A percentile compares a stretch with the other conserved stretches of the same genome.
Conservation (phyloP, 2,113 vertebrate genomes). For the Ranitomeya imitator region DNA sequence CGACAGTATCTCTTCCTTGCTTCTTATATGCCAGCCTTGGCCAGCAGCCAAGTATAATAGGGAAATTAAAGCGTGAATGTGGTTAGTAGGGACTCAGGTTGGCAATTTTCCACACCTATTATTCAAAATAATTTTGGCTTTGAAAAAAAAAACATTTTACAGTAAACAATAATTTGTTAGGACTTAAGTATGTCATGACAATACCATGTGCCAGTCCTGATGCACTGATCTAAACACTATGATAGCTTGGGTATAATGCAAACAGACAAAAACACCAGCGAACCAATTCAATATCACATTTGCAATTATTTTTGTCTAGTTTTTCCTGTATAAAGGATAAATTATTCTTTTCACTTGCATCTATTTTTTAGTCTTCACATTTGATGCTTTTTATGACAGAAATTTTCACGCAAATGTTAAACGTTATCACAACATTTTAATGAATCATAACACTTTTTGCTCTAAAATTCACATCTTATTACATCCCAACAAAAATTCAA, state of each 20-base stretch:
- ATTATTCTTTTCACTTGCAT: no score
- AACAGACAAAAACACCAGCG: no score
- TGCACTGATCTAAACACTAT: background rate
- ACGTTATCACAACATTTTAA: no score
- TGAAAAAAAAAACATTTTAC: slow-evolving; percentile 13
- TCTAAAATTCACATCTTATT: no score
- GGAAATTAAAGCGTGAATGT: slow-evolving; percentile 39
- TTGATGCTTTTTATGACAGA: no score
- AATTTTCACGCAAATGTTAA: no score
- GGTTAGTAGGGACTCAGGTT: background rate
- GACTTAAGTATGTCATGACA: slow-evolving; percentile 16
- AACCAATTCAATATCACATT: no score
- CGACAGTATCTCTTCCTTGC: slow-evolving; percentile 21
- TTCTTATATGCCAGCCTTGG: slow-evolving; percentile 28
- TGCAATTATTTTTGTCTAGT: no score
- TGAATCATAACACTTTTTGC: no score
- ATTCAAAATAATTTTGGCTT: slow-evolving; percentile 38
- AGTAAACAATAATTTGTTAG: slow-evolving; percentile 52
- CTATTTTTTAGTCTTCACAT: no score
- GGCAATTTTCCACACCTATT: slow-evolving; percentile 41
- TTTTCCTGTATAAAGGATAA: no score
- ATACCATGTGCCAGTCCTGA: background rate
- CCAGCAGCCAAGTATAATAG: slow-evolving; percentile 32
- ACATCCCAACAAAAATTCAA: no score
- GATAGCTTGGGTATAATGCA: background rate